A percentile compares a stretch with the other conserved stretches of the same genome.
Conservation (phyloP, 2,888 invertebrate genomes). For the Melinaea menophilus region DNA sequence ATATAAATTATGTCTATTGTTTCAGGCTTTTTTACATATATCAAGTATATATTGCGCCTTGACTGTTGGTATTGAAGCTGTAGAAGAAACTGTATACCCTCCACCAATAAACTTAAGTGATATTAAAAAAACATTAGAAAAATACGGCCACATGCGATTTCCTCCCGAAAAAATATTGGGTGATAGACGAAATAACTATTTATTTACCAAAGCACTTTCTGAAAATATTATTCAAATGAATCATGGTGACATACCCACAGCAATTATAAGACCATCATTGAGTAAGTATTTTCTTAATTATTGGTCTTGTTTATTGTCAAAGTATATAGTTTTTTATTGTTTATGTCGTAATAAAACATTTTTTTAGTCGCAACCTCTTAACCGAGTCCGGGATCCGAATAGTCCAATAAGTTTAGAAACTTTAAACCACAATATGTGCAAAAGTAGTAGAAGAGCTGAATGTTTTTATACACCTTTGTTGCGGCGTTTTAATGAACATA, state of each 20-base stretch:
- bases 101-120: background rate
- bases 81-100: background rate
- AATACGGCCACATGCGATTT: conserved; percentile 5
- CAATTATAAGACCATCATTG: conserved; percentile 48
- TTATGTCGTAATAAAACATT: no score
- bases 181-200: conserved; percentile 40
- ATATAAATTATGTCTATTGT: background rate
- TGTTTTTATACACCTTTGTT: no score
- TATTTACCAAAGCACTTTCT: conserved; percentile 42
- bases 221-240: conserved; percentile 37
- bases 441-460: no score
- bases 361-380: no score
- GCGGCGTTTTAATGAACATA: no score
- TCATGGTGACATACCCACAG: conserved; percentile 37
- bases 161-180: conserved; percentile 1
- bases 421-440: no score
- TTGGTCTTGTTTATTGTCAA: no score
- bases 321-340: no score
- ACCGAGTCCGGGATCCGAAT: no score
- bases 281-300: conserved; percentile 32
- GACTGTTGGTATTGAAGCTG: background rate
- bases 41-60: background rate
- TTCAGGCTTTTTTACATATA: conserved; percentile 4
- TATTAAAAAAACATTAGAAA: background rate
- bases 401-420: no score